Evolutionary conservation across 2,888 invertebrate species (phyloP), one percentile per base, ranked within the genome.

Genomic region (Pegoplata infirma): DNA sequence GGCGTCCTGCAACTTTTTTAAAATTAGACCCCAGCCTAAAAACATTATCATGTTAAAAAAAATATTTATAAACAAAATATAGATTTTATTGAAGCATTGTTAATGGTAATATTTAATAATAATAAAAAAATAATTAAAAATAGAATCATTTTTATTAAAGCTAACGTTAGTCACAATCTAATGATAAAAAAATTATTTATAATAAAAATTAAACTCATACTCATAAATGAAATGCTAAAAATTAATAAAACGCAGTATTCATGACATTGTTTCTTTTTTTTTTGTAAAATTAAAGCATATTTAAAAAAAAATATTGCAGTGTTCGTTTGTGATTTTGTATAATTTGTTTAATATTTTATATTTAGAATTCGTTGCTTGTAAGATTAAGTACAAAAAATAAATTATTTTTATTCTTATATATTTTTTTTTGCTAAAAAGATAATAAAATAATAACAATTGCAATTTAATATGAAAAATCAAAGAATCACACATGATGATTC

Each of bases 401-500:
- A 17, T 46, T 61, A 40, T 4, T 40, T n/a, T 40, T 3, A 2
- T 40, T 8, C 32, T 32, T 32, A 23, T 44, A n/a, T n/a, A n/a
- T n/a, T n/a, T n/a, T n/a, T n/a, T 36, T 5, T 7, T 2, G 12
- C 17, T 61, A 32, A 25, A 66, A 23, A 7, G 56, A 32, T 56
- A 68, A 28, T 56, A 63, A 61, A 56, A 47, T 16, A 49, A 51
- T 56, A 69, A 64, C 68, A 71, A 76, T 56, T 53, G 3, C 16
- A 16, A n/a, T n/a, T 17, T 25, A 10, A 36, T 10, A n/a, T 7
- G 10, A 58, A 12, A 49, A 46, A 78, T 83, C 81, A 83, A 44
- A 83, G 82, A 61, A 83, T 56, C 5, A 61, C 59, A 67, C 83
- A 83, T 10, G 56, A 46, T 12, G 80, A 76, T 12, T 83, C 82